Evolutionary conservation across 2,113 vertebrate species (phyloP).

Genomic region (Lucifuga dentata): DNA sequence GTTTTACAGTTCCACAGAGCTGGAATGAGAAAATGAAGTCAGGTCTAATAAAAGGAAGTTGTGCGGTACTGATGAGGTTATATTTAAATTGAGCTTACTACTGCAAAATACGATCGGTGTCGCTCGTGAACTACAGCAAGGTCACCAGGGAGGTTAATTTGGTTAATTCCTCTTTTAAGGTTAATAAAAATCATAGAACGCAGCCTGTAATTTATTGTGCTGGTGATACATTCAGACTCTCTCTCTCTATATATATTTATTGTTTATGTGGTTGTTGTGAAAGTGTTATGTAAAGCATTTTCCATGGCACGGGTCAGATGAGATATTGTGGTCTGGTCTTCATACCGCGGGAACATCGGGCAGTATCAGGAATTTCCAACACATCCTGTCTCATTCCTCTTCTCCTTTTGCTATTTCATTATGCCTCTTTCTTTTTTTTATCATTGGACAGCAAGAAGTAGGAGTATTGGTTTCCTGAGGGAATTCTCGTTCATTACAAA

Average conservation of each 20-base stretch:
- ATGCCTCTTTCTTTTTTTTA: background rate
- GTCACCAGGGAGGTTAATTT: background rate
- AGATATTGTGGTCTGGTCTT: background rate
- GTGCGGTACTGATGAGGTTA: slow-evolving; percentile 1
- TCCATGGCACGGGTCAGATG: slow-evolving; percentile 14
- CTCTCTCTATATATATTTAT: slow-evolving; percentile 16
- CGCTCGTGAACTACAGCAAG: background rate
- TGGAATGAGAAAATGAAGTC: slow-evolving; percentile 30
- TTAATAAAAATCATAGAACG: background rate
- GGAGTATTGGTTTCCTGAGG: too few relatives aligned
- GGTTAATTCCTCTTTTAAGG: background rate
- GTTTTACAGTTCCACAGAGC: slow-evolving; percentile 31
- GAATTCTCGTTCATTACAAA: too few relatives aligned
- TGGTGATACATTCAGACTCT: slow-evolving; percentile 10
- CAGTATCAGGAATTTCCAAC: background rate
- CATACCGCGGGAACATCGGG: slow-evolving; percentile 7
- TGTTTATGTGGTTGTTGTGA: slow-evolving; percentile 30
- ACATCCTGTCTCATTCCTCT: slow-evolving; percentile 7
- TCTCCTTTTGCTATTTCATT: background rate
- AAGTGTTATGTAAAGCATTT: slow-evolving; percentile 31
- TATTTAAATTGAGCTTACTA: slow-evolving; percentile 7
- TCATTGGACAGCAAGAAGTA: too few relatives aligned
- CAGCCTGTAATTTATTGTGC: background rate
- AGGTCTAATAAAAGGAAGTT: slow-evolving; percentile 24
- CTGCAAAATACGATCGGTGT: slow-evolving; percentile 1